Base-by-base conservation (phyloP, 2,113 vertebrate species). In the Corythoichthys haematopterus region DNA sequence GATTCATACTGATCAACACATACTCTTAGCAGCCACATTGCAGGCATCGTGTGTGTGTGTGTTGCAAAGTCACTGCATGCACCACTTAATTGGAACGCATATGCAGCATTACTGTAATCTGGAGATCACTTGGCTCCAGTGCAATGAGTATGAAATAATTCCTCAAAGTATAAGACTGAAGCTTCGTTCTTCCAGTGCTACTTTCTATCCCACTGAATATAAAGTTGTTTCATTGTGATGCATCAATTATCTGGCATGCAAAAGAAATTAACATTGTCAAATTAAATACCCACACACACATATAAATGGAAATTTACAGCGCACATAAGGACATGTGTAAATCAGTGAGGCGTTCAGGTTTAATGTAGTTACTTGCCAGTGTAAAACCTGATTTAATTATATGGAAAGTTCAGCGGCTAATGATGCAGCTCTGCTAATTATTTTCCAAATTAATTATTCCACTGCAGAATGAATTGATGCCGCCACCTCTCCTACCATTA, bases 101-200 rank as follows among this genome's bases (percentile, higher is more conserved):
- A 79, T 83, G 10, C 2, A 33, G 51, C 9, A 77, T 87, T 89
- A 86, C 83, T 86, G 74, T 88, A 86, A 86, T 88, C 83, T 88
- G 82, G 82, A 87, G 70, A 84, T 86, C 69, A 78, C 85, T 86
- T 87, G 81, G 84, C 74, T 20, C 36, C 4, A 70, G 64, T 56
- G 56, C 52, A 74, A 58, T 67, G 52, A 43, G 69, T 67, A 33
- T 74, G 72, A 81, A 83, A 87, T 86, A 61, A 83, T 82, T 72
- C 55, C 76, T 48, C 66, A 15, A 68, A 72, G 75, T 68, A 46
- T 45, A 57, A 65, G 46, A 69, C 53, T 58, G 61, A 69, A 61
- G 80, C 11, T 59, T 70, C 61, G 55, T 69, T 68, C 46, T 83
- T 82, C 80, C 79, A 79, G 82, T 76, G 59, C 46, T 73, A 85